phyloP scores from a whole-genome alignment of 2,113 vertebrate species.

The Erythrocercus mccallii region DNA sequence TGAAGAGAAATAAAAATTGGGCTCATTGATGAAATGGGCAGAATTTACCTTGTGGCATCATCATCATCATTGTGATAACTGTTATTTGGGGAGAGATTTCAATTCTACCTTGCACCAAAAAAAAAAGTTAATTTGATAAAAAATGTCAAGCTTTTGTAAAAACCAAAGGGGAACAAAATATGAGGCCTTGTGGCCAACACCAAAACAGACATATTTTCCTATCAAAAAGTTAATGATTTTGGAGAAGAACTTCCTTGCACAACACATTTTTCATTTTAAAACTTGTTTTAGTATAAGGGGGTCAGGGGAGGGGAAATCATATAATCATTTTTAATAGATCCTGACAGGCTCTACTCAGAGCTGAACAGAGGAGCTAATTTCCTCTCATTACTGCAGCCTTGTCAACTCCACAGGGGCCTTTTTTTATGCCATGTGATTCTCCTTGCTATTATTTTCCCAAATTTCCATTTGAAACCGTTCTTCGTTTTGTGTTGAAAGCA shows the following conservation, averaged over 20 bases:
- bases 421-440: neutral
- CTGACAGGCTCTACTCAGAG: neutral
- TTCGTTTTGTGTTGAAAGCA: neutral
- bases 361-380: neutral
- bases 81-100: neutral
- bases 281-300: neutral
- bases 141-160: neutral
- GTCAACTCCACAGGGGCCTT: neutral
- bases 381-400: neutral
- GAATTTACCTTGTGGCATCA: neutral
- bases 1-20: conserved; percentile 55
- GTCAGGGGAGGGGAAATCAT: neutral
- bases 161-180: neutral
- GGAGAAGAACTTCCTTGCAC: neutral
- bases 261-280: neutral
- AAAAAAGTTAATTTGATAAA: neutral
- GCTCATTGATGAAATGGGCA: conserved; percentile 48
- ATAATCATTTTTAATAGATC: neutral
- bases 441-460: neutral
- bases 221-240: neutral
- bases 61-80: neutral
- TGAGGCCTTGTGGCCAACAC: neutral
- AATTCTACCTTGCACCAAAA: neutral
- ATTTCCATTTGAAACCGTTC: neutral
- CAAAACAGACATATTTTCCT: neutral